Evolutionary conservation across 1,140 invertebrate species (phyloP), one percentile per base, ranked within the genome.

Genomic region (Hyphantria cunea): DNA sequence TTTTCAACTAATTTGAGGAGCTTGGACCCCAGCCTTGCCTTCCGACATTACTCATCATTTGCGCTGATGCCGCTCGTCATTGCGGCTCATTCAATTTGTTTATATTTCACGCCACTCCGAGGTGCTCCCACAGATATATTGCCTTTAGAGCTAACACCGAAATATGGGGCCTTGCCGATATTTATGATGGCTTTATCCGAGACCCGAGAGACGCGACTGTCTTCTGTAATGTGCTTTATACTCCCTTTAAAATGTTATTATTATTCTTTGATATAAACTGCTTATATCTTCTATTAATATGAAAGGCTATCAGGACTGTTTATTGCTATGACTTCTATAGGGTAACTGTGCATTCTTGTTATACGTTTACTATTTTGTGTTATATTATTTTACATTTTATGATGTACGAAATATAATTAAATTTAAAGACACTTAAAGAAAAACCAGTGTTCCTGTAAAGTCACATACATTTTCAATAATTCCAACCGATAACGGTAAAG

Each of bases 1-100:
- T 3, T 25, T 25, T 5, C 17, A 25, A 25, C 17, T 25, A 25
- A 25, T 25, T 25, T 5, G 17, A 25, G 17, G 17, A 25, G 2
- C 2, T 25, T 25, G 17, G 17, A 5, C 17, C 17, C 17, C 17
- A 25, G 17, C 2, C 17, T 25, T 25, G 17, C 17, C 15, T 71
- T 64, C 66, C 60, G 49, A 68, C 84, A 88, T 90, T 82, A 84
- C 60, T 90, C 82, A 88, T 86, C 76, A 88, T 90, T 90, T 88
- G 80, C 73, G 65, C 59, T 70, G 78, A 76, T 72, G 70, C 61
- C 62, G 72, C 77, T 82, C 84, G 65, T 87, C 84, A 85, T 78
- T 67, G 69, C 71, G 69, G 69, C 66, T 70, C 75, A 88, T 89
- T 87, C 86, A 87, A 89, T 88, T 89, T 89, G 84, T 88, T 87